Percentiles rank a stretch among this genome's conserved stretches.
These are phyloP conservation scores for Philantomba maxwellii DNA, from an alignment of 2,113 vertebrate species.

Conservation along the genomic window DNA sequence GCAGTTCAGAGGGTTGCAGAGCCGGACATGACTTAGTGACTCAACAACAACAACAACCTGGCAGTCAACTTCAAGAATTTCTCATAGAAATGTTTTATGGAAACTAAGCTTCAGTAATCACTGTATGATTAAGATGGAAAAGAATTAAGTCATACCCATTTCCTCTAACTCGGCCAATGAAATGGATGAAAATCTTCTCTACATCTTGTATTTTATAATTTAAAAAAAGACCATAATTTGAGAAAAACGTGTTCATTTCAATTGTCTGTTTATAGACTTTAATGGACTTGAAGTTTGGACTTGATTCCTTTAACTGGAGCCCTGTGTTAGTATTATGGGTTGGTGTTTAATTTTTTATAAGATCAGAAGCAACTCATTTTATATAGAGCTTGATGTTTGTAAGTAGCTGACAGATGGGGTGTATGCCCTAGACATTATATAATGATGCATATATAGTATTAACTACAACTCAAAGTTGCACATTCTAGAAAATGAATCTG, in stretches of 20 bases:
- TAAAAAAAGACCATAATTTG: background rate
- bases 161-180: background rate
- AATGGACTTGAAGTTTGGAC: background rate
- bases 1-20: background rate
- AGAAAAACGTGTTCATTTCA: background rate
- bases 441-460: background rate
- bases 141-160: background rate
- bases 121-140: background rate
- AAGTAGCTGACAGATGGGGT: background rate
- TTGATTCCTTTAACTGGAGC: background rate
- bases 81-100: background rate
- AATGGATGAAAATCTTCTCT: background rate
- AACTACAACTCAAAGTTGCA: background rate
- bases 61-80: background rate
- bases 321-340: background rate
- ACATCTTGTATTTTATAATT: background rate
- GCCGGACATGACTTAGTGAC: background rate
- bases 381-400: background rate
- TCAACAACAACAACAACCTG: background rate
- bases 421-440: background rate
- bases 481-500: background rate
- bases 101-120: background rate
- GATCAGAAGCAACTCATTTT: background rate
- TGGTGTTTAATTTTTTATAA: conserved; percentile 21
- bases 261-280: background rate